A percentile compares a stretch with the other conserved stretches of the same genome.
phyloP scores from a whole-genome alignment of 2,113 vertebrate species.

The Otis tarda region DNA sequence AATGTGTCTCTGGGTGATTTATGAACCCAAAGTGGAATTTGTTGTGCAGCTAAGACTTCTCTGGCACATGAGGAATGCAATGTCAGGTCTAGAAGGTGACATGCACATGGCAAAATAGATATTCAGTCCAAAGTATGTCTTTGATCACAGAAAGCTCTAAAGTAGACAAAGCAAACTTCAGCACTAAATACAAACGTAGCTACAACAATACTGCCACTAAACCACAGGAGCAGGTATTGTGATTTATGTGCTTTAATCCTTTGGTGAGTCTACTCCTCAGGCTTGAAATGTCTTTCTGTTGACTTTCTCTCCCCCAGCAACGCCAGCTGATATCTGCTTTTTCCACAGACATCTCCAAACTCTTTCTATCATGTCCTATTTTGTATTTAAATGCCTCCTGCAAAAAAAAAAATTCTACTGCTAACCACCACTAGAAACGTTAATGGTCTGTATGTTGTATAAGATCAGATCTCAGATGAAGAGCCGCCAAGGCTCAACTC shows the following conservation, averaged over 20 bases:
- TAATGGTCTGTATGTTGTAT: background rate
- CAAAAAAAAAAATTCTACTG: rapidly evolving
- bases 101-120: background rate
- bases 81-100: background rate
- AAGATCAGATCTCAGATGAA: background rate
- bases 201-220: background rate
- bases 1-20: background rate
- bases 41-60: background rate
- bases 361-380: background rate
- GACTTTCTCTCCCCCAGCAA: background rate
- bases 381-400: background rate
- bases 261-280: background rate
- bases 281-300: background rate
- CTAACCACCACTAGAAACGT: background rate
- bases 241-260: background rate
- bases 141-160: background rate
- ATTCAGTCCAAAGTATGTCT: background rate
- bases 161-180: background rate
- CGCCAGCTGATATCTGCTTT: background rate
- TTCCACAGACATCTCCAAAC: background rate
- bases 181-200: background rate
- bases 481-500: background rate
- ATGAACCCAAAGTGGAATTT: background rate
- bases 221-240: background rate
- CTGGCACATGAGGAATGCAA: background rate